Evolutionary conservation across 2,888 invertebrate species (phyloP).

Genomic region (Morpho helenor): DNA sequence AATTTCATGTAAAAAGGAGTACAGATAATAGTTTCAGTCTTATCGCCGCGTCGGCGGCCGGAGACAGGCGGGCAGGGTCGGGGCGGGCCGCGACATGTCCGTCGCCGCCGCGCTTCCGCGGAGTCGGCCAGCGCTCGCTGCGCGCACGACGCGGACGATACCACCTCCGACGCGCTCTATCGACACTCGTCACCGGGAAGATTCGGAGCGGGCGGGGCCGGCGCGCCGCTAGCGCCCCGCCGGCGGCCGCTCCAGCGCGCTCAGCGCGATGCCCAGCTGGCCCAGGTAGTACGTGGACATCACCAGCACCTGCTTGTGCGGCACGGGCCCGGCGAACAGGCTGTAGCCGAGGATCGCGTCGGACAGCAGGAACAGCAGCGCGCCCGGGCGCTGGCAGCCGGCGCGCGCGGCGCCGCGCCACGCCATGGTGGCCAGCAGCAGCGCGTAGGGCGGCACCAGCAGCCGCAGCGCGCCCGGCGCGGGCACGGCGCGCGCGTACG

Average conservation of each 20-base stretch:
- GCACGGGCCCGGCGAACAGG: conserved; percentile 84
- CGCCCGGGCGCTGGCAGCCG: conserved; percentile 80
- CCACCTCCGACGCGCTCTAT: too few relatives aligned
- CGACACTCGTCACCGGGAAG: too few relatives aligned
- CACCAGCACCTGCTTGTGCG: conserved; percentile 82
- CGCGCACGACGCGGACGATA: too few relatives aligned
- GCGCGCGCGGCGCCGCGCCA: conserved; percentile 51
- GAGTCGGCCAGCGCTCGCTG: too few relatives aligned
- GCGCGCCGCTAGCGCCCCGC: background rate
- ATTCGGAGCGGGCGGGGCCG: background rate
- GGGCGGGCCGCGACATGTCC: too few relatives aligned
- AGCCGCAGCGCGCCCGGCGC: conserved; percentile 55
- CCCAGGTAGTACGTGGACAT: conserved; percentile 95
- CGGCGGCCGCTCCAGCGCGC: conserved; percentile 79
- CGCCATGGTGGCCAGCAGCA: conserved; percentile 87
- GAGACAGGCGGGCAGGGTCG: too few relatives aligned
- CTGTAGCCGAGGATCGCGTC: conserved; percentile 89
- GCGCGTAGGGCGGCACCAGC: conserved; percentile 86
- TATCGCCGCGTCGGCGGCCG: too few relatives aligned
- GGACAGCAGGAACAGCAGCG: conserved; percentile 87
- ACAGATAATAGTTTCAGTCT: too few relatives aligned
- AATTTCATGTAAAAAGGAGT: too few relatives aligned
- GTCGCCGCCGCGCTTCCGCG: too few relatives aligned
- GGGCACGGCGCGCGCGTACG: conserved; percentile 36
- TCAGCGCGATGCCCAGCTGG: conserved; percentile 91